A percentile compares a stretch with the other conserved stretches of the same genome.
Evolutionary conservation across 2,113 vertebrate genomes (phyloP).

Genomic region (Orycteropus afer): DNA sequence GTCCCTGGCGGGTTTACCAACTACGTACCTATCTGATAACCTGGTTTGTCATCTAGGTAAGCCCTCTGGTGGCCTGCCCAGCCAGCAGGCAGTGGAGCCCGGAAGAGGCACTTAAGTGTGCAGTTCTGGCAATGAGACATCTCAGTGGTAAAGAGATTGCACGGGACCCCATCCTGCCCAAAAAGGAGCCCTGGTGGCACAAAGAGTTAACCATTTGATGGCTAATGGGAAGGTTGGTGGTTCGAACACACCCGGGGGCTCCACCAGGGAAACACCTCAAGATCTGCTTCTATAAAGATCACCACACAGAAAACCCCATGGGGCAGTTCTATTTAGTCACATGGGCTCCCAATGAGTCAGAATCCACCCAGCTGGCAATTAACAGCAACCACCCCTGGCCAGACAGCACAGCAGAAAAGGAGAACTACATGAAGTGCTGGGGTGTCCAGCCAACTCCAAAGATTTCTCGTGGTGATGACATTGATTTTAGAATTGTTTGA

Average conservation of each 20-base stretch:
- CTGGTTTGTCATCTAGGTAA: no score
- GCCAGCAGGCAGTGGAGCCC: not conserved
- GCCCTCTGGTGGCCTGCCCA: not conserved
- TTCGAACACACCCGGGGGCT: no score
- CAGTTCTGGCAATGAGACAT: not conserved
- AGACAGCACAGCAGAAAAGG: not conserved
- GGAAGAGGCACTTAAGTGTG: not conserved
- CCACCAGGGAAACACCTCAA: no score
- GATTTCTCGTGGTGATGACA: not conserved
- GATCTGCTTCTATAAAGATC: no score
- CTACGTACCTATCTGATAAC: rapidly evolving
- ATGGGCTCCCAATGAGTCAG: not conserved
- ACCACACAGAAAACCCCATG: no score
- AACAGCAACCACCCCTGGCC: not conserved
- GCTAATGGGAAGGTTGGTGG: no score
- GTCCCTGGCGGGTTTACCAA: not conserved
- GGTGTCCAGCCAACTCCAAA: not conserved
- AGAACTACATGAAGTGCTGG: not conserved
- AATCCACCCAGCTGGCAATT: not conserved
- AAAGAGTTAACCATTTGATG: no score
- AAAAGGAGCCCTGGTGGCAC: no score
- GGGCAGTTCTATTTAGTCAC: not conserved
- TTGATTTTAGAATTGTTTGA: no score
- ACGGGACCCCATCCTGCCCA: no score
- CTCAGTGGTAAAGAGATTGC: not conserved